Evolutionary conservation across 2,888 invertebrate species (phyloP), one percentile per base, ranked within the genome.

Genomic region (Drosophila buzzatii): DNA sequence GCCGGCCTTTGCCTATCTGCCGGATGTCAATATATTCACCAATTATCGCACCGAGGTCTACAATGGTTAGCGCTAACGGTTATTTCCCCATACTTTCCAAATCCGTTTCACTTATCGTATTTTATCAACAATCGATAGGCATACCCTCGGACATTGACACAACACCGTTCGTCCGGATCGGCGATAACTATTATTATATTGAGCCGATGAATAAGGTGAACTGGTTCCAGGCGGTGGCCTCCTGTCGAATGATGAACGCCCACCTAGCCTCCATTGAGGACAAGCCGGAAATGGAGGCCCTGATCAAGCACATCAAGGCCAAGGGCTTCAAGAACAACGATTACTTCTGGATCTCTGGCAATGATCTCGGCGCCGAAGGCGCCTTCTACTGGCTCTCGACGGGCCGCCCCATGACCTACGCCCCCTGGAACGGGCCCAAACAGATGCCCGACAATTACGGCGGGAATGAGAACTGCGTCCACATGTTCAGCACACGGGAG

Each of bases 261-360:
- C 82, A 90, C n/a, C 49, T 91, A 73, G 88, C 85, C 8, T 81
- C 85, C 14, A 82, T 91, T 16, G 91, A 91, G 66, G 74, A 80
- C 2, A 76, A 75, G 6, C 69, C 78, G 12, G 90, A 91, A 59
- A 76, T 90, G 76, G 75, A 79, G 23, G 79, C 87, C 0, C 47
- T 91, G 45, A 64, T 81, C 7, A 79, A 79, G 61, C 79, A 90
- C 44, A 70, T 91, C 60, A 78, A 76, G 39, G 67, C 73, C 2
- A 86, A 83, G 65, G 85, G 83, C 1, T 89, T 72, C 20, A 76
- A 81, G 59, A 69, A 70, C 8, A 87, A 81, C 57, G 78, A 85
- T 20, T 82, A 80, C 49, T 91, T 89, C 41, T 91, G 91, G 91
- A 60, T 87, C 55, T 90, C 91, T 0, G 91, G 82, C 49, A 90